phyloP scores from a whole-genome alignment of 2,888 invertebrate genomes.

The Empis livida region DNA sequence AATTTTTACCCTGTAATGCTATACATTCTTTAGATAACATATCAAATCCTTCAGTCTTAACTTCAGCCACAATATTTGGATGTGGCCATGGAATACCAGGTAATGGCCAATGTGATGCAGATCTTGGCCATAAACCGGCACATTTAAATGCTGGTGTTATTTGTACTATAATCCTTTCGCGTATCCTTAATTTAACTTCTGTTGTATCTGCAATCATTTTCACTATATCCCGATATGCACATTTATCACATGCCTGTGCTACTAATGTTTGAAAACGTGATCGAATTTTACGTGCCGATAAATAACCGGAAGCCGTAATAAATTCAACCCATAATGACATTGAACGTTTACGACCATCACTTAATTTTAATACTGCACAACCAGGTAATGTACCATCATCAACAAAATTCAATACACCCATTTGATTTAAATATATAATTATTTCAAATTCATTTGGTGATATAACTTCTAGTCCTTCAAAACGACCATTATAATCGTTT shows the following conservation, averaged over 20 bases:
- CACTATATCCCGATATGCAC: constrained; percentile 81
- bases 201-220: constrained; percentile 94
- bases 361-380: constrained; percentile 85
- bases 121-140: constrained; percentile 87
- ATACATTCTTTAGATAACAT: constrained; percentile 79
- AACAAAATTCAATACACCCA: constrained; percentile 97
- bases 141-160: constrained; percentile 94
- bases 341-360: constrained; percentile 90
- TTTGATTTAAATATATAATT: constrained; percentile 89
- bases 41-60: constrained; percentile 92
- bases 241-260: constrained; percentile 86
- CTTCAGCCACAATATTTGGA: constrained; percentile 82
- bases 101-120: constrained; percentile 89
- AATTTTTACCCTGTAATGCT: constrained; percentile 73
- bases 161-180: constrained; percentile 85
- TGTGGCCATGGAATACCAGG: constrained; percentile 90
- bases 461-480: constrained; percentile 84
- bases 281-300: constrained; percentile 90
- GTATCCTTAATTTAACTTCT: constrained; percentile 80
- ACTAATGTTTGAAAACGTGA: constrained; percentile 86
- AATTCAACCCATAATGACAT: constrained; percentile 98
- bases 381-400: constrained; percentile 90
- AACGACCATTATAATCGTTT: constrained; percentile 78
- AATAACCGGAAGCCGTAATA: constrained; percentile 90
- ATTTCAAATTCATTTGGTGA: constrained; percentile 93